phyloP scores from a whole-genome alignment of 2,888 invertebrate species.

The Drosophila algonquin region DNA sequence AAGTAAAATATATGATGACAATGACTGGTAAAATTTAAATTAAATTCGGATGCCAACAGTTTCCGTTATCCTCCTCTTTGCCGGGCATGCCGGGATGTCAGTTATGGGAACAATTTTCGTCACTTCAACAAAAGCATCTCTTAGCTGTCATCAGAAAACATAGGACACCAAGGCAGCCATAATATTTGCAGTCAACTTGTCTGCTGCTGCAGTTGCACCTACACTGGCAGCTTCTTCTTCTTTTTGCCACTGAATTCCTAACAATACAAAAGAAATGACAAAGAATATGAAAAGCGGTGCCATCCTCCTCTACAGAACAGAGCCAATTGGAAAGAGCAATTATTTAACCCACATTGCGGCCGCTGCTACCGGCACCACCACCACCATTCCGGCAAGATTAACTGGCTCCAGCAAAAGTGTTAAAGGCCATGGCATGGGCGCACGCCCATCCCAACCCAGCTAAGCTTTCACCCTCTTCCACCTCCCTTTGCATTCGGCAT shows the following conservation, averaged over 20 bases:
- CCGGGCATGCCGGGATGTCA: conserved; percentile 24
- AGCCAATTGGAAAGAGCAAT: conserved; percentile 38
- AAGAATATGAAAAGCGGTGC: conserved; percentile 3
- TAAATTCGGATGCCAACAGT: conserved; percentile 8
- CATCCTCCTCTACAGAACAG: background rate
- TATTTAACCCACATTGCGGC: conserved; percentile 35
- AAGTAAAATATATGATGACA: background rate
- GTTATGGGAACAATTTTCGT: conserved; percentile 12
- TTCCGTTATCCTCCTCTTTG: background rate
- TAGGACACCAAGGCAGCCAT: conserved; percentile 17
- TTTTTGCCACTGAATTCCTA: conserved; percentile 29
- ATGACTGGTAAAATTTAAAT: background rate
- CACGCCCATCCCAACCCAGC: no score
- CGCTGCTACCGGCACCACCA: background rate
- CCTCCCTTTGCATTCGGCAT: background rate
- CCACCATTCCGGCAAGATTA: conserved; percentile 28
- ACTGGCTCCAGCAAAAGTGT: conserved; percentile 5
- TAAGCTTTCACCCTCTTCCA: background rate
- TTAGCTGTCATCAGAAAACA: conserved; percentile 17
- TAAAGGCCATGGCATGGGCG: background rate
- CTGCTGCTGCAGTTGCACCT: conserved; percentile 23
- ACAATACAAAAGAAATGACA: conserved; percentile 42
- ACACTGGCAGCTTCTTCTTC: background rate
- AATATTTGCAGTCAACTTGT: conserved; percentile 48
- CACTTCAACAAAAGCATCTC: no score